phyloP scores from a whole-genome alignment of 2,888 invertebrate genomes.

The Amblyjoppa fuscipennis region DNA sequence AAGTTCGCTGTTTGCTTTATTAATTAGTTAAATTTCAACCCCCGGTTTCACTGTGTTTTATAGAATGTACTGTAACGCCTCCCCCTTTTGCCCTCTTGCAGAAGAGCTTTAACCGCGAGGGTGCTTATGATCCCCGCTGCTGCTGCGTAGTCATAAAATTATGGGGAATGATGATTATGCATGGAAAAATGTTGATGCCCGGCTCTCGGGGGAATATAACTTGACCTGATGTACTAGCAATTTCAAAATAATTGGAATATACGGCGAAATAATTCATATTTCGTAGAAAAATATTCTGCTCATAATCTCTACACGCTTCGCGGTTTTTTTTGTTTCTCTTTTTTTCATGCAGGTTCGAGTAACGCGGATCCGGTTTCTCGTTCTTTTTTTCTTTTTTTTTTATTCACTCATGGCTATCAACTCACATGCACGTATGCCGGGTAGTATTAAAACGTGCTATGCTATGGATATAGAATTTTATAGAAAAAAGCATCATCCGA shows the following conservation, averaged over 20 bases:
- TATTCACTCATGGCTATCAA: not conserved
- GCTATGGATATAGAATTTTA: slow-evolving; percentile 25
- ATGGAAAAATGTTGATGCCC: slow-evolving; percentile 15
- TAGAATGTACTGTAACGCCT: not conserved
- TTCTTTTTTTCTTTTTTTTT: slow-evolving; percentile 8
- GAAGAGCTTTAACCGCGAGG: not conserved
- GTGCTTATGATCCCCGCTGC: not conserved
- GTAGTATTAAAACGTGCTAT: not conserved
- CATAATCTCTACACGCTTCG: not conserved
- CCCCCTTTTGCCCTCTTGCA: not conserved
- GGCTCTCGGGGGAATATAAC: not conserved
- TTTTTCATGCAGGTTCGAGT: not conserved
- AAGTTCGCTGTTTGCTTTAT: slow-evolving; percentile 35
- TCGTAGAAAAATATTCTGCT: not conserved
- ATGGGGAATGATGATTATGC: not conserved
- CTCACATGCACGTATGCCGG: not conserved
- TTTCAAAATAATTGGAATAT: slow-evolving; percentile 3
- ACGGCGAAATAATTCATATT: not conserved
- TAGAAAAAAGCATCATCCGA: slow-evolving; percentile 36
- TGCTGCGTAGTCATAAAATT: slow-evolving; percentile 2
- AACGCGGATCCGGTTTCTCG: not conserved
- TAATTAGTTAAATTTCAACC: slow-evolving; percentile 43
- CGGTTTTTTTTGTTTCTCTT: not conserved
- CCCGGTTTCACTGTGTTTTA: slow-evolving; percentile 16
- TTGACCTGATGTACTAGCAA: not conserved